Evolutionary conservation across 2,113 vertebrate genomes (phyloP), one percentile per base, ranked within the genome.

Genomic region (Mesembrinibis cayennensis): DNA sequence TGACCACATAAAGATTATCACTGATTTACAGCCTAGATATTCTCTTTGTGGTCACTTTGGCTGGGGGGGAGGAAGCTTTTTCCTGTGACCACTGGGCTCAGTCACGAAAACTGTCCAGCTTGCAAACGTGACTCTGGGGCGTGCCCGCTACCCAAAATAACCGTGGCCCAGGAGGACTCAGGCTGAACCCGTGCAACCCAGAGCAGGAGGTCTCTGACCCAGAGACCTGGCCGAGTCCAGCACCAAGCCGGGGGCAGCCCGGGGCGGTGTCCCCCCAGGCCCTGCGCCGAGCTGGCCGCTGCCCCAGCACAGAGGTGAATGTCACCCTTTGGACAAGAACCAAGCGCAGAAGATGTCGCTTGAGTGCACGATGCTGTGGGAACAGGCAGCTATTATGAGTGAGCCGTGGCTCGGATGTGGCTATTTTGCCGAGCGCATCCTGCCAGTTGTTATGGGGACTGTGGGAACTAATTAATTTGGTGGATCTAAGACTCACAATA

Each of bases 381-480:
- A 95, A 88, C 78, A 82, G 58, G 58, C 83, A 93, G 84, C 91
- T 89, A 36, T 88, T 95, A 62, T 72, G 73, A 93, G 70, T 65
- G 81, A 76, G 74, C 36, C 26, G 3, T 76, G 91, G 87, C 87
- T 88, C 93, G 61, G 77, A 95, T 83, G 73, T 65, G 86, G 91
- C 90, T 91, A 34, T 76, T 82, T 70, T 17, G 7, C 94, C 7
- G 7, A 94, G 89, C 49, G 53, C 34, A 69, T 88, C 78, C 89
- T 80, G 58, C 67, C 95, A 91, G 67, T 95, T 94, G 78, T 90
- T 94, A 81, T 3, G 34, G 88, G 82, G 76, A 63, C 61, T 95
- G 89, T 90, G 84, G 89, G 82, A 97, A 82, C 59, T 70, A 70
- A 88, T 87, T 90, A 87, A 95, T 91, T 89, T 87, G 77, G 74